These are phyloP conservation scores for Caiman crocodilus DNA, from an alignment of 2,797 vertebrate species.

Conservation along the genomic window DNA sequence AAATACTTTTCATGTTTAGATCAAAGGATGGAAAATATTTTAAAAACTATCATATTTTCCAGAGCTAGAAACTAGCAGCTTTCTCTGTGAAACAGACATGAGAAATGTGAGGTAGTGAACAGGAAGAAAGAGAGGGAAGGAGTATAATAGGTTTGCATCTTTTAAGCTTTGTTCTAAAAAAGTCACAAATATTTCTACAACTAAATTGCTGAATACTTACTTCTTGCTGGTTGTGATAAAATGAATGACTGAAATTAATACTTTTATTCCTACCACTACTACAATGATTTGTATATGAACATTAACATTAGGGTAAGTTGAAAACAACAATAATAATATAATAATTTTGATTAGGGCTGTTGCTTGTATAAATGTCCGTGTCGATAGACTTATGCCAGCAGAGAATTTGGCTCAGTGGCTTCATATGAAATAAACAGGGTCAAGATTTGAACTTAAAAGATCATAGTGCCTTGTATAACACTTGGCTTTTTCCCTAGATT, in stretches of 20 bases:
- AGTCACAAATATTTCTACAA: background rate
- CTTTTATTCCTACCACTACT: background rate
- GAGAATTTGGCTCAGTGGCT: background rate
- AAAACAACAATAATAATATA: background rate
- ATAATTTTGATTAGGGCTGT: background rate
- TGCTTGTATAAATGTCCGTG: background rate
- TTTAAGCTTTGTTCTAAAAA: no score
- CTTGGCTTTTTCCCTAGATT: background rate
- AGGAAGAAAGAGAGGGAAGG: background rate
- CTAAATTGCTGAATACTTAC: background rate
- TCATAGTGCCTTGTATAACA: background rate
- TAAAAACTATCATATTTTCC: background rate
- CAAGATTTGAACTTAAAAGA: background rate
- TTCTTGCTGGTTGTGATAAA: background rate
- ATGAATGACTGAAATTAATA: background rate
- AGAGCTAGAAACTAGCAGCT: background rate
- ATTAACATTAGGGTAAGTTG: background rate
- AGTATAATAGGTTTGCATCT: accelerated
- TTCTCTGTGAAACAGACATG: background rate
- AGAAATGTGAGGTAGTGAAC: background rate
- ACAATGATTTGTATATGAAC: background rate
- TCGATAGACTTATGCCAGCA: accelerated
- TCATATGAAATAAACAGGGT: background rate
- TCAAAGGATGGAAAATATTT: background rate
- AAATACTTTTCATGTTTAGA: background rate